Evolutionary conservation across 92 coral and sea anemone species (phyloP).

Genomic region (Actinernus sp.): DNA sequence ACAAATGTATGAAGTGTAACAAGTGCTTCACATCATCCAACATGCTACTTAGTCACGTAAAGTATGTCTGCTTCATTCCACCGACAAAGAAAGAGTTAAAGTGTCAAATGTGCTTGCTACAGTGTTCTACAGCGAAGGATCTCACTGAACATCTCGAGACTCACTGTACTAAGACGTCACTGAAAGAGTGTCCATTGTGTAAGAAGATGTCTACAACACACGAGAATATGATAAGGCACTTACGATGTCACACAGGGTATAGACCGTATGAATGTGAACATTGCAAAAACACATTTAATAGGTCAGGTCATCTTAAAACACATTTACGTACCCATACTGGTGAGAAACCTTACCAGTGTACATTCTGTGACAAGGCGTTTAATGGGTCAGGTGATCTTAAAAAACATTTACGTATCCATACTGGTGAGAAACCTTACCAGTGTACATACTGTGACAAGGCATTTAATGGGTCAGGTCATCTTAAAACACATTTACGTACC

Average conservation of each 20-base stretch:
- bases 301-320: slow-evolving; percentile 14
- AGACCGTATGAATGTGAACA: slow-evolving; percentile 52
- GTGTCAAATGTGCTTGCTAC: slow-evolving; percentile 15
- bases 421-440: slow-evolving; percentile 57
- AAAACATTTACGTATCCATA: slow-evolving; percentile 52
- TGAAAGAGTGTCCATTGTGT: no score
- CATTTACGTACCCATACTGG: slow-evolving; percentile 69
- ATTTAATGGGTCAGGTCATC: slow-evolving; percentile 21
- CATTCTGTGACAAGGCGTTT: slow-evolving; percentile 63
- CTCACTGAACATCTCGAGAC: slow-evolving; percentile 8
- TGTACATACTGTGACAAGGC: slow-evolving; percentile 42
- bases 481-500: slow-evolving; percentile 38
- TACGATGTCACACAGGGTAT: slow-evolving; percentile 50
- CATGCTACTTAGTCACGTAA: slow-evolving; percentile 1
- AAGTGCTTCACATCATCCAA: slow-evolving; percentile 4
- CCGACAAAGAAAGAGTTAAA: not conserved
- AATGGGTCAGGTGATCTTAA: slow-evolving; percentile 18
- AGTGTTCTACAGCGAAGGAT: slow-evolving; percentile 9
- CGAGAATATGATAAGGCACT: no score
- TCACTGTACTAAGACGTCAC: no score
- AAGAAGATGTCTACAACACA: no score
- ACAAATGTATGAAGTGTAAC: not conserved
- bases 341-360: slow-evolving; percentile 61
- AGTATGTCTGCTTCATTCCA: not conserved
- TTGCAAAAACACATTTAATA: slow-evolving; percentile 49